These are phyloP conservation scores for Carcharodon carcharias DNA, from an alignment of 2,797 vertebrate species.

Conservation along the genomic window DNA sequence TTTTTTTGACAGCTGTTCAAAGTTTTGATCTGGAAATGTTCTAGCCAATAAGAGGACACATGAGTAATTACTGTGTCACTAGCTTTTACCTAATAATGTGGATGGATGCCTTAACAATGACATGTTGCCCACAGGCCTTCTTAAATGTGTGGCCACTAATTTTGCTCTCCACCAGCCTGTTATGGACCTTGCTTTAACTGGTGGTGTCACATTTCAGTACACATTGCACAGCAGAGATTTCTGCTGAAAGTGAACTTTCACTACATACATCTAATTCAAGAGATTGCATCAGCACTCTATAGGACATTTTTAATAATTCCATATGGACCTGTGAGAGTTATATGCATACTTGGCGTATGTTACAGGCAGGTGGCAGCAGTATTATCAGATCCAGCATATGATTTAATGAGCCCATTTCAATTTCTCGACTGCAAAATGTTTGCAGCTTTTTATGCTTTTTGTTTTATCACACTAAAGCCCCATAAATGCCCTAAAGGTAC, in stretches of 20 bases:
- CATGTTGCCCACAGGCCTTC: background rate
- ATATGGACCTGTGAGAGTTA: background rate
- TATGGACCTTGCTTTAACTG: background rate
- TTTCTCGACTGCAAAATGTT: slow-evolving; percentile 12
- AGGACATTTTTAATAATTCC: slow-evolving; percentile 21
- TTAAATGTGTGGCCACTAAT: background rate
- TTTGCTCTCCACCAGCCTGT: background rate
- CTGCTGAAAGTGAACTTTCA: background rate
- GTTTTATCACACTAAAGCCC: slow-evolving; percentile 24
- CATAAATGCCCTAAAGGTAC: slow-evolving; percentile 17
- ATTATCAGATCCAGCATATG: background rate
- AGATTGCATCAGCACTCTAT: background rate
- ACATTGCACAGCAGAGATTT: background rate
- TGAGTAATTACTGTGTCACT: background rate
- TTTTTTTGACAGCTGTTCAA: background rate
- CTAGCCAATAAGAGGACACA: background rate
- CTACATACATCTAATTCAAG: background rate
- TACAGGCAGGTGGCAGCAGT: slow-evolving; percentile 30
- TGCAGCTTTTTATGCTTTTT: background rate
- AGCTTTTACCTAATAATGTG: background rate
- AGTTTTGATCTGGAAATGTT: background rate
- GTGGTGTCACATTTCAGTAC: slow-evolving; percentile 5
- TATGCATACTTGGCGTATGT: background rate
- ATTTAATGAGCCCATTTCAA: slow-evolving; percentile 35
- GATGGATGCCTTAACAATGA: background rate